Percentiles rank a stretch among this genome's conserved stretches.
phyloP scores from a whole-genome alignment of 2,888 invertebrate genomes.

The Platycheirus albimanus region DNA sequence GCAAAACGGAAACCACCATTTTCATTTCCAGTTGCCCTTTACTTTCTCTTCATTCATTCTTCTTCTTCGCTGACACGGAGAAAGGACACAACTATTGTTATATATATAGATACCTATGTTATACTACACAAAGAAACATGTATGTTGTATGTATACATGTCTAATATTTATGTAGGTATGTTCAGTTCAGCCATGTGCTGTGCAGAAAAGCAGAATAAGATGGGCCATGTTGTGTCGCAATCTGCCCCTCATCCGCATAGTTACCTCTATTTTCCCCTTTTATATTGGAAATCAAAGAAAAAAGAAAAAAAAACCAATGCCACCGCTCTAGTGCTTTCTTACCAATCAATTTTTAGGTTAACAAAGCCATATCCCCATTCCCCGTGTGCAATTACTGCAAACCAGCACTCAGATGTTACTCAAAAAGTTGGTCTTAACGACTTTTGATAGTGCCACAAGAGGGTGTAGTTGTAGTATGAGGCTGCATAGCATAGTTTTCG shows the following conservation, averaged over 20 bases:
- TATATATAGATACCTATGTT: background rate
- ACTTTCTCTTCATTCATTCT: conserved; percentile 60
- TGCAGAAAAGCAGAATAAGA: conserved; percentile 66
- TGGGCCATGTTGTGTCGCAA: conserved; percentile 73
- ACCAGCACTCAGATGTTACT: conserved; percentile 56
- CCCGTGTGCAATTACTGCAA: conserved; percentile 64
- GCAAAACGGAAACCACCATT: conserved; percentile 69
- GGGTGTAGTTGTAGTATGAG: conserved; percentile 14
- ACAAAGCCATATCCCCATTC: conserved; percentile 57
- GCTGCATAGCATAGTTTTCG: conserved; percentile 53
- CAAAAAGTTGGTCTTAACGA: conserved; percentile 63
- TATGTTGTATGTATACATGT: no score
- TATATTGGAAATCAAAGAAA: conserved; percentile 17
- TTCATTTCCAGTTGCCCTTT: conserved; percentile 68
- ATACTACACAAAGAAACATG: background rate
- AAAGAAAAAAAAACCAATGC: conserved; percentile 56
- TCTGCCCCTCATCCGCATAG: conserved; percentile 55
- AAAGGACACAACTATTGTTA: conserved; percentile 55
- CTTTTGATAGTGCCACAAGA: conserved; percentile 51
- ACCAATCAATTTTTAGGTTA: conserved; percentile 72
- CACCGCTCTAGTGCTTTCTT: conserved; percentile 65
- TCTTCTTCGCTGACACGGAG: conserved; percentile 45
- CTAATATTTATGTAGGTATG: background rate
- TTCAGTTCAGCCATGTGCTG: conserved; percentile 24
- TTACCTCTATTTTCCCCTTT: conserved; percentile 50